Percentiles rank a stretch among this genome's conserved stretches.
phyloP scores from a whole-genome alignment of 1,140 invertebrate genomes.

The Drosophila asahinai region DNA sequence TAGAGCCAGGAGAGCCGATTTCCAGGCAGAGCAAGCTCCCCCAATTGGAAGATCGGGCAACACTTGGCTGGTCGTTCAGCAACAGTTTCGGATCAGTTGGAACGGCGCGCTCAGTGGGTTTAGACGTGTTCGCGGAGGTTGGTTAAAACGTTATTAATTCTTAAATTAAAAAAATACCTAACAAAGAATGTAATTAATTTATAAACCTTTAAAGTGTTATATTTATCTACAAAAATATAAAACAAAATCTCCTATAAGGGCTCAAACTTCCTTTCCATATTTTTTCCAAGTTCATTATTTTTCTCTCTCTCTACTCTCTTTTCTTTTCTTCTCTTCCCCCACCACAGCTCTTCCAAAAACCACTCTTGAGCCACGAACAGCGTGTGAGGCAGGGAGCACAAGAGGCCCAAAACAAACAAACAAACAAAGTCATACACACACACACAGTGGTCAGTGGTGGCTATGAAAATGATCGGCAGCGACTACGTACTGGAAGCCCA shows the following conservation, averaged over 20 bases:
- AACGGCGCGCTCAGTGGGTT: conserved; percentile 61
- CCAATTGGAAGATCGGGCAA: conserved; percentile 50
- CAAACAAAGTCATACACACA: background rate
- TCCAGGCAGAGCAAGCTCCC: conserved; percentile 32
- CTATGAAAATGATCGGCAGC: conserved; percentile 89
- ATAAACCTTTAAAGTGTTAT: no score
- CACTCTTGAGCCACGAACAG: conserved; percentile 57
- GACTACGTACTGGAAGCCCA: conserved; percentile 95
- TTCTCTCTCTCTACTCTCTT: conserved; percentile 21
- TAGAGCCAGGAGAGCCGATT: conserved; percentile 24
- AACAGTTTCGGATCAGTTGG: conserved; percentile 73
- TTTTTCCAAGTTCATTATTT: background rate
- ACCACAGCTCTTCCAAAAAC: conserved; percentile 15
- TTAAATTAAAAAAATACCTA: background rate
- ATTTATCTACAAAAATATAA: no score
- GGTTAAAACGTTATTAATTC: background rate
- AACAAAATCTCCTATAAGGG: background rate
- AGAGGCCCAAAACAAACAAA: conserved; percentile 65
- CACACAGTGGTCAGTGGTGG: conserved; percentile 36
- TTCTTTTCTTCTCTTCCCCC: conserved; percentile 19
- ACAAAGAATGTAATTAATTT: background rate
- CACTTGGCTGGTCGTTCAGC: conserved; percentile 16
- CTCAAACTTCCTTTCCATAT: background rate
- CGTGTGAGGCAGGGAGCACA: conserved; percentile 42
- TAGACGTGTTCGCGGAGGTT: conserved; percentile 69